Conservation (phyloP, 2,888 invertebrate genomes). For the Heliconius ethilla region DNA sequence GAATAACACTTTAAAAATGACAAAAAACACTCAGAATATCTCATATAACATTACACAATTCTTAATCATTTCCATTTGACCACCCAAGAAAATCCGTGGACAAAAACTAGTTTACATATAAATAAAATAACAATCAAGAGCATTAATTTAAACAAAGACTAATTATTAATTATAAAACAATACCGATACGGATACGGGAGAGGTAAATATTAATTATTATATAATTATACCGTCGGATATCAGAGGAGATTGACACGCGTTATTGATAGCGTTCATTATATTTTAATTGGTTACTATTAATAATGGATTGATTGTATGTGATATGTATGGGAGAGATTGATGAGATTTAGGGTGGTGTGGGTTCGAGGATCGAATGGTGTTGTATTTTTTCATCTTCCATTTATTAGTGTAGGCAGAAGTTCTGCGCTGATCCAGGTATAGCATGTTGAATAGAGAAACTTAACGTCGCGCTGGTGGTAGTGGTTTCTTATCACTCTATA, state of each 20-base stretch:
- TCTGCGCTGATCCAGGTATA: too few relatives aligned
- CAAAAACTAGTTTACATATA: neutral
- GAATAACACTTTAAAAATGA: too few relatives aligned
- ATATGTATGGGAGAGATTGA: neutral
- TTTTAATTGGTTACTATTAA: slow-evolving; percentile 19
- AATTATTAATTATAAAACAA: slow-evolving; percentile 37
- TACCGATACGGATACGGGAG: slow-evolving; percentile 7
- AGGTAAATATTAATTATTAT: slow-evolving; percentile 34
- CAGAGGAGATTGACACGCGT: slow-evolving; percentile 21
- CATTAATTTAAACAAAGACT: slow-evolving; percentile 27
- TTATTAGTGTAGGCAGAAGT: too few relatives aligned
- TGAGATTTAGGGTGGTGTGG: neutral
- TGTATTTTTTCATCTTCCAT: neutral
- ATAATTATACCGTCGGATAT: slow-evolving; percentile 25
- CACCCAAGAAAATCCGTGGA: neutral
- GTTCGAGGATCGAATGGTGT: neutral
- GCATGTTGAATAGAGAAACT: too few relatives aligned
- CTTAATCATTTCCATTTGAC: too few relatives aligned
- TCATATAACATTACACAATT: too few relatives aligned
- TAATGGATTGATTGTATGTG: neutral
- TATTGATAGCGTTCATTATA: slow-evolving; percentile 19
- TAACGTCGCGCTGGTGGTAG: too few relatives aligned
- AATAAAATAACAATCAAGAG: neutral
- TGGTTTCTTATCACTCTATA: too few relatives aligned
- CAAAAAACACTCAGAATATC: too few relatives aligned